Evolutionary conservation across 2,888 invertebrate species (phyloP).

Genomic region (Piscicola geometra): DNA sequence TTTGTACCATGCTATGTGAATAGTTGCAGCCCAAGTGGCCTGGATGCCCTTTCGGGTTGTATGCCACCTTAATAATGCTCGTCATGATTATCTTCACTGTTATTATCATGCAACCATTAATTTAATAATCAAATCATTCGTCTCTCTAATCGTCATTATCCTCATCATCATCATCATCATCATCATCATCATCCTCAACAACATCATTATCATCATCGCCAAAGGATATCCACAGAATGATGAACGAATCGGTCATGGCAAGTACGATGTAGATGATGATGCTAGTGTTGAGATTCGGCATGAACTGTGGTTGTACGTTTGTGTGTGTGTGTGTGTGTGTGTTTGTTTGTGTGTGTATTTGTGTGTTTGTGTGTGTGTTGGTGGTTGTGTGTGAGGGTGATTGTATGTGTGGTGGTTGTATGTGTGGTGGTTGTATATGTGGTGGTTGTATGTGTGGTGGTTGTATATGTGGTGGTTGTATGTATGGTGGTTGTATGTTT

Average conservation of each 20-base stretch:
- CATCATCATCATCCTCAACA: not conserved
- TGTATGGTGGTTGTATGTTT: too few species aligned
- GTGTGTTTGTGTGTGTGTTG: not conserved
- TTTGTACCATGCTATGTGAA: too few species aligned
- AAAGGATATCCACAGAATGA: constrained; percentile 63
- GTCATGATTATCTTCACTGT: too few species aligned
- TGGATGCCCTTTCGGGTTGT: too few species aligned
- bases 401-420: not conserved
- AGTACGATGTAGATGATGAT: constrained; percentile 77
- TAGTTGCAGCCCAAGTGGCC: too few species aligned
- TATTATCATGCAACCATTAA: too few species aligned
- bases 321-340: not conserved
- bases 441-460: too few species aligned
- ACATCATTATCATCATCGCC: not conserved
- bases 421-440: too few species aligned
- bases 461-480: too few species aligned
- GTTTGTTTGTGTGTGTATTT: not conserved
- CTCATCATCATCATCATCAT: constrained; percentile 2
- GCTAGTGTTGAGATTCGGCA: constrained; percentile 16
- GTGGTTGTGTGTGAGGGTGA: not conserved
- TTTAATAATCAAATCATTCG: not conserved
- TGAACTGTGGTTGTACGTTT: not conserved
- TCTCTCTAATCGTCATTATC: not conserved
- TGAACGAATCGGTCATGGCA: constrained; percentile 69
- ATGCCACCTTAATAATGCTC: too few species aligned